These are phyloP conservation scores for Erannis defoliaria DNA, from an alignment of 2,888 invertebrate genomes.

Conservation along the genomic window DNA sequence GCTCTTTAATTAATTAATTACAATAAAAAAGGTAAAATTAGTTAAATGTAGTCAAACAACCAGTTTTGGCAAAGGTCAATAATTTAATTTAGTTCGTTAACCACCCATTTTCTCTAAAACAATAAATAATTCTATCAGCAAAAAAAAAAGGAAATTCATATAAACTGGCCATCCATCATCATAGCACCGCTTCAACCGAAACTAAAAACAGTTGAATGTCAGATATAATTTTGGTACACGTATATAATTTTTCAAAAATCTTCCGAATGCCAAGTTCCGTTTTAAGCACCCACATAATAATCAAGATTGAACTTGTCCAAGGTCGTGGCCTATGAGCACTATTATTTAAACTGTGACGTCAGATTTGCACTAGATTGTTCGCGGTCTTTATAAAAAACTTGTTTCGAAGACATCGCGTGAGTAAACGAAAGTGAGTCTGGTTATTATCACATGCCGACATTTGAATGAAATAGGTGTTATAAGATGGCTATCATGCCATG, in stretches of 20 bases:
- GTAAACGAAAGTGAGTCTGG: constrained; percentile 55
- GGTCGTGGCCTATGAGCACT: constrained; percentile 56
- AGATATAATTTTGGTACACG: no score
- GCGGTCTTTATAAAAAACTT: constrained; percentile 59
- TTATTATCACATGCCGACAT: constrained; percentile 17
- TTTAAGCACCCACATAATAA: constrained; percentile 44
- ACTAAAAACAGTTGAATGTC: no score
- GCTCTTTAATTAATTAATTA: no score
- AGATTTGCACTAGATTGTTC: constrained; percentile 40
- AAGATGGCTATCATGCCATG: neutral
- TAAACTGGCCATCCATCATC: no score
- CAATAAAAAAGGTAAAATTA: no score
- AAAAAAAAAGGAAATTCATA: no score
- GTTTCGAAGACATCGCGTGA: constrained; percentile 60
- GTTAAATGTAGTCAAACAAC: neutral
- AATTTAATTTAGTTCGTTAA: no score
- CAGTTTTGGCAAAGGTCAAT: neutral
- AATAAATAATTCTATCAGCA: no score
- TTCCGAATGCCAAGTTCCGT: constrained; percentile 24
- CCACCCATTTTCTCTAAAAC: no score
- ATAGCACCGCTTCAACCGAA: no score
- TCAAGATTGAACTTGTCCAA: constrained; percentile 57
- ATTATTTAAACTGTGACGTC: constrained; percentile 9
- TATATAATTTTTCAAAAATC: no score
- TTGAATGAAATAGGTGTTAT: neutral